Conservation (phyloP, 1,140 invertebrate species). For the Trichogramma pretiosum region DNA sequence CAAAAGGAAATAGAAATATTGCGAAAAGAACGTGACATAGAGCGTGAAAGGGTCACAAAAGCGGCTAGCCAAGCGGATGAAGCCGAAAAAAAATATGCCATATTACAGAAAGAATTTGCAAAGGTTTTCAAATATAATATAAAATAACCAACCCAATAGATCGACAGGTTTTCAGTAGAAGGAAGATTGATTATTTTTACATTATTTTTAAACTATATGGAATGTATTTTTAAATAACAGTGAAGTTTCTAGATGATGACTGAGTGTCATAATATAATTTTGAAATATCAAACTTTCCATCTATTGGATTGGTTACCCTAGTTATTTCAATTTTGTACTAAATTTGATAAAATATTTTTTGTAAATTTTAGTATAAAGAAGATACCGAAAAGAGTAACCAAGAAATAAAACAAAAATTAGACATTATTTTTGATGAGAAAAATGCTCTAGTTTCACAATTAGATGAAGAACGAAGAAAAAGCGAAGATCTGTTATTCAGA, state of each 20-base stretch:
- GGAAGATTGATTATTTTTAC: no score
- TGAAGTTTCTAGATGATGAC: no score
- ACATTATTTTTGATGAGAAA: constrained; percentile 57
- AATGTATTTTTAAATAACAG: no score
- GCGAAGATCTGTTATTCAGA: constrained; percentile 85
- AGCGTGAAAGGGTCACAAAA: constrained; percentile 62
- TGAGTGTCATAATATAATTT: no score
- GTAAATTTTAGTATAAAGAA: constrained; percentile 42
- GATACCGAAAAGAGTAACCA: constrained; percentile 48
- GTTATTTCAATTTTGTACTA: constrained; percentile 5
- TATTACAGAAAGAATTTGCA: constrained; percentile 48
- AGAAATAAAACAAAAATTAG: constrained; percentile 36
- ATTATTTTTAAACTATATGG: no score
- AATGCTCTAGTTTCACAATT: constrained; percentile 58
- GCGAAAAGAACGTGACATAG: constrained; percentile 80
- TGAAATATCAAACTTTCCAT: no score
- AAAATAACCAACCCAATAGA: no score
- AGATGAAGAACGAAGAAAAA: constrained; percentile 78
- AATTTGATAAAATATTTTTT: constrained; percentile 13
- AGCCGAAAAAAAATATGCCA: constrained; percentile 48
- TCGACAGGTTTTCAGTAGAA: no score
- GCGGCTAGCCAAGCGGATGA: constrained; percentile 63
- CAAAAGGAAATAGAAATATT: constrained; percentile 86
- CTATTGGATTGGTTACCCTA: not conserved
- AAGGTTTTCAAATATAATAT: no score